Evolutionary conservation across 2,113 vertebrate genomes (phyloP).

Genomic region (Poecilia latipinna): DNA sequence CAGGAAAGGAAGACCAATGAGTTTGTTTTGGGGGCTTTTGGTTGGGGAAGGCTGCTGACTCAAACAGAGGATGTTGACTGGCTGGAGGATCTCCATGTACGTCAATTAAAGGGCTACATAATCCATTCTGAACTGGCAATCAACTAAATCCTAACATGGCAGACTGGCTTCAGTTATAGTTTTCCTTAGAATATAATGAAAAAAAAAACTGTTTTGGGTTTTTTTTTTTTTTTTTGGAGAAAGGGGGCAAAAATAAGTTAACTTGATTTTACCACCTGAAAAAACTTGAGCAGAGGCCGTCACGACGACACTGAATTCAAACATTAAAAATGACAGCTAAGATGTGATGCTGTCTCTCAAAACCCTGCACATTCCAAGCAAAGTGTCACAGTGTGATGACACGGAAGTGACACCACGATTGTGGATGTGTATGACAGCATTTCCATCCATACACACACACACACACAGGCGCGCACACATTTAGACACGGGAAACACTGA

Average conservation of each 20-base stretch:
- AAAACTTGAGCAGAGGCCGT: background rate
- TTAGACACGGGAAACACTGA: slow-evolving; percentile 33
- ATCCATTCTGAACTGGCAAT: background rate
- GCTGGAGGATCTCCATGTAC: background rate
- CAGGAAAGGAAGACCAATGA: too few relatives aligned
- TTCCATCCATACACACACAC: background rate
- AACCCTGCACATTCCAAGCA: background rate
- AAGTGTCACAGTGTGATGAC: background rate
- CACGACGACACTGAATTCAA: background rate
- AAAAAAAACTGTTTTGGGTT: too few relatives aligned
- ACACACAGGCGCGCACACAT: background rate
- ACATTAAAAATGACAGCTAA: background rate
- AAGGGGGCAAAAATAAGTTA: too few relatives aligned
- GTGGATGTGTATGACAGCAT: background rate
- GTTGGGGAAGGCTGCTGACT: too few relatives aligned
- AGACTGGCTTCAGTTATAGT: background rate
- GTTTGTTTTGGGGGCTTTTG: too few relatives aligned
- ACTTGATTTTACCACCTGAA: too few relatives aligned
- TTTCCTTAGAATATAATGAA: background rate
- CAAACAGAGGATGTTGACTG: too few relatives aligned
- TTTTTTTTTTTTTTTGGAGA: too few relatives aligned
- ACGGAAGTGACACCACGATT: background rate
- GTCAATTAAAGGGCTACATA: background rate
- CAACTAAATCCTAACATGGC: background rate
- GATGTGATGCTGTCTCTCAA: background rate